Percentiles rank a stretch among this genome's conserved stretches.
Evolutionary conservation across 1,140 invertebrate genomes (phyloP).

Genomic region (Archivesica marissinica): DNA sequence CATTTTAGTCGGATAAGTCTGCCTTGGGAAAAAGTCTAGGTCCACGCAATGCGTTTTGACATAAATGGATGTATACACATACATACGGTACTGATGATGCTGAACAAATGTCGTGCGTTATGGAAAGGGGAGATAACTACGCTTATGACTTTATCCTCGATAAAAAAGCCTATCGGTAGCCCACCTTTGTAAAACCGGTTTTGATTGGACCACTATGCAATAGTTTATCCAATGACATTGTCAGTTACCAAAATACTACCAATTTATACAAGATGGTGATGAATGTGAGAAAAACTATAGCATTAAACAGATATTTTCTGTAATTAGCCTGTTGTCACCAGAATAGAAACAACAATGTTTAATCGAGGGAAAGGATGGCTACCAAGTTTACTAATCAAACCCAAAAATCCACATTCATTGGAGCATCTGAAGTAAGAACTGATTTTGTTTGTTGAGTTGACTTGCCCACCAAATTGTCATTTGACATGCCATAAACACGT

Average conservation of each 20-base stretch:
- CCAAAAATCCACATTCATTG: slow-evolving; percentile 97
- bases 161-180: neutral
- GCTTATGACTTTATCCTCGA: too few species aligned
- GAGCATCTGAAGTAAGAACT: slow-evolving; percentile 95
- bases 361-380: slow-evolving; percentile 84
- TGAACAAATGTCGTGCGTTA: neutral
- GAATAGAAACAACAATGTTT: slow-evolving; percentile 72
- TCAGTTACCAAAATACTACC: neutral
- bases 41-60: too few species aligned
- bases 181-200: neutral
- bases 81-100: too few species aligned
- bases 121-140: neutral
- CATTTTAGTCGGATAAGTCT: too few species aligned
- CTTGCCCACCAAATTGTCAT: too few species aligned
- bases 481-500: neutral
- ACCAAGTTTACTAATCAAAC: slow-evolving; percentile 92
- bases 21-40: too few species aligned
- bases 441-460: too few species aligned
- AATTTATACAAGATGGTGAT: slow-evolving; percentile 60
- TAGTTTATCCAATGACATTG: neutral
- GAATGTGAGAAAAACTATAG: slow-evolving; percentile 35
- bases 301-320: neutral
- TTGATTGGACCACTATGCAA: neutral
- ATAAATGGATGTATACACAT: too few species aligned
- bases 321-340: neutral